Conservation (phyloP, 2,888 invertebrate genomes). For the Lasioglossum marginatum region DNA sequence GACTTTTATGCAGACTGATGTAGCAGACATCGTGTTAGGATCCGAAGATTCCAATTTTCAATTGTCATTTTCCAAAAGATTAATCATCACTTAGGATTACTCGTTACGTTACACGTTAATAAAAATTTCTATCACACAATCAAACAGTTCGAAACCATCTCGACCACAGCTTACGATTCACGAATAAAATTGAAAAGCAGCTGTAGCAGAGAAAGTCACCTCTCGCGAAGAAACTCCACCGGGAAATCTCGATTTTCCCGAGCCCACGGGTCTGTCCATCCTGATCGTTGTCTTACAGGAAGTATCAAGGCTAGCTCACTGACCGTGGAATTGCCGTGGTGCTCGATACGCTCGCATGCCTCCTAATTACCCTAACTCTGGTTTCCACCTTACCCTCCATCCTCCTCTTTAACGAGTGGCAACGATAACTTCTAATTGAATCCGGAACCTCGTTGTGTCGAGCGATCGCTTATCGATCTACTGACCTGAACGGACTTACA, state of each 20-base stretch:
- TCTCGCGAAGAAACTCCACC: slow-evolving; percentile 85
- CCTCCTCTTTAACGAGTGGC: slow-evolving; percentile 18
- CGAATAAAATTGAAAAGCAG: neutral
- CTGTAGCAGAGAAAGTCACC: slow-evolving; percentile 87
- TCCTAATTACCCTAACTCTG: slow-evolving; percentile 55
- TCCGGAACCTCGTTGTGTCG: neutral
- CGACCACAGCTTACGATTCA: neutral
- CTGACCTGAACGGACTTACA: neutral
- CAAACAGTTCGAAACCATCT: too few species aligned
- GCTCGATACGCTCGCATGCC: slow-evolving; percentile 38
- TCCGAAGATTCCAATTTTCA: too few species aligned
- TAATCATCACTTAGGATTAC: too few species aligned
- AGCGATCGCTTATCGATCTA: neutral
- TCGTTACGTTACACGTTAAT: too few species aligned
- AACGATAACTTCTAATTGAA: slow-evolving; percentile 22
- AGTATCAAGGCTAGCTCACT: slow-evolving; percentile 90
- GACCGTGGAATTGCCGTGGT: slow-evolving; percentile 86
- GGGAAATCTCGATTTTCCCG: slow-evolving; percentile 94
- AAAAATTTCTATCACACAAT: too few species aligned
- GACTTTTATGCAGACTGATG: too few species aligned
- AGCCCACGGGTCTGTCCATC: slow-evolving; percentile 85
- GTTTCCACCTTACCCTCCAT: slow-evolving; percentile 52
- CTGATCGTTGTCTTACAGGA: slow-evolving; percentile 85
- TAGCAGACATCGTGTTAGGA: too few species aligned
- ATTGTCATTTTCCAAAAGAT: too few species aligned